Evolutionary conservation across 2,113 vertebrate species (phyloP).

Genomic region (Centropus unirufus): DNA sequence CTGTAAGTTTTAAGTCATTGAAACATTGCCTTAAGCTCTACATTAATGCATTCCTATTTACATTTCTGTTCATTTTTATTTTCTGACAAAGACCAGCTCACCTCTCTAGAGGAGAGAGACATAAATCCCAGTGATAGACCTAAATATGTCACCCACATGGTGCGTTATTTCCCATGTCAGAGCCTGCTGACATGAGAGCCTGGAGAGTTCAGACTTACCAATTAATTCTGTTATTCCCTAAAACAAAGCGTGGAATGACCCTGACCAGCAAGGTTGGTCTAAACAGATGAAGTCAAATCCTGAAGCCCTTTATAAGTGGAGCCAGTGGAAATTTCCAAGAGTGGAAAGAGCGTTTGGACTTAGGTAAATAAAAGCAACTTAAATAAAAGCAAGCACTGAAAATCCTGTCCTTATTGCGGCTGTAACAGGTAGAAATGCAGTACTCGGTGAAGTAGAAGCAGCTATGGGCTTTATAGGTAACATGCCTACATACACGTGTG

Average conservation of each 20-base stretch:
- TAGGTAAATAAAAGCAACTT: not conserved
- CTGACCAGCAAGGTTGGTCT: not conserved
- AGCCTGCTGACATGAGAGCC: not conserved
- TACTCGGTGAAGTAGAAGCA: not conserved
- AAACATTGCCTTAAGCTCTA: not conserved
- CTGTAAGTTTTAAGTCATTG: not conserved
- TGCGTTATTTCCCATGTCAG: not conserved
- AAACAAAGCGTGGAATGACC: not conserved
- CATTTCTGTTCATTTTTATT: not conserved
- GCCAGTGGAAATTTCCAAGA: not conserved
- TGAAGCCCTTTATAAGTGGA: not conserved
- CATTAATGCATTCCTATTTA: not conserved
- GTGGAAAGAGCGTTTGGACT: not conserved
- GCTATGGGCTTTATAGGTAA: not conserved
- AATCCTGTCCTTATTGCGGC: not conserved
- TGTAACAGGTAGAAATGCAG: not conserved
- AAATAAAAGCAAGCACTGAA: not conserved
- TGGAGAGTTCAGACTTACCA: not conserved
- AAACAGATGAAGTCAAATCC: not conserved
- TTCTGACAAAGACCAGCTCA: not conserved
- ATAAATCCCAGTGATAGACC: not conserved
- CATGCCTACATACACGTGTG: rapidly evolving
- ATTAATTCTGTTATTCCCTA: not conserved
- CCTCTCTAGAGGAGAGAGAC: not conserved
- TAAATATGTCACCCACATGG: rapidly evolving